phyloP scores from a whole-genome alignment of 1,140 invertebrate species.

The Phocides pigmalion region DNA sequence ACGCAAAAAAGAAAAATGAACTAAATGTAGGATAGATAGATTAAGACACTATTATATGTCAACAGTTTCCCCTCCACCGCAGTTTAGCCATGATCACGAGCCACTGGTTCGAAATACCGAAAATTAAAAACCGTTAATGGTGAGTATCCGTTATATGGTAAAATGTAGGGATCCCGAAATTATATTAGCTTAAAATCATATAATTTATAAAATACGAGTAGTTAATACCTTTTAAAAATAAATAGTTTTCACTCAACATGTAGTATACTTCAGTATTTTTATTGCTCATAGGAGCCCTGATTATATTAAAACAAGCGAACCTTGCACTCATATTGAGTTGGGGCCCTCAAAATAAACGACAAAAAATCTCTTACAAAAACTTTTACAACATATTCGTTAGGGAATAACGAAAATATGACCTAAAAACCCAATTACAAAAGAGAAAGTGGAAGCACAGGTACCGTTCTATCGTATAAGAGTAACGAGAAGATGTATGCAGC shows the following conservation, averaged over 20 bases:
- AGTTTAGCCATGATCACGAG: too few relatives aligned
- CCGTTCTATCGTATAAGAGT: background rate
- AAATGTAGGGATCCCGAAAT: too few relatives aligned
- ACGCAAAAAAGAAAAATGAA: too few relatives aligned
- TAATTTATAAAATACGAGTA: too few relatives aligned
- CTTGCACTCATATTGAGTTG: background rate
- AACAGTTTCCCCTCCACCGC: too few relatives aligned
- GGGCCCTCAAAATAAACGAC: constrained; percentile 2
- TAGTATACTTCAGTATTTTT: background rate
- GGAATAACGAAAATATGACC: constrained; percentile 24
- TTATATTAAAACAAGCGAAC: background rate
- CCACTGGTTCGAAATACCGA: too few relatives aligned
- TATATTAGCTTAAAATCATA: too few relatives aligned
- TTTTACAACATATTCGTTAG: constrained; percentile 31
- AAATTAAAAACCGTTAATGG: too few relatives aligned
- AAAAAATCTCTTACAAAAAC: constrained; percentile 9
- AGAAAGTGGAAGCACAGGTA: background rate
- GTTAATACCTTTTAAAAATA: too few relatives aligned
- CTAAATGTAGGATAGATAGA: too few relatives aligned
- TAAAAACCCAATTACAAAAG: constrained; percentile 21
- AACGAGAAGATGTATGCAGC: background rate
- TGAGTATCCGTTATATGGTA: too few relatives aligned
- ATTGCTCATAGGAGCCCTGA: background rate
- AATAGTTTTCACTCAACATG: background rate
- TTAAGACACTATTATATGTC: too few relatives aligned